Evolutionary conservation across 2,797 vertebrate genomes (phyloP).

Genomic region (Prunella strophiata): DNA sequence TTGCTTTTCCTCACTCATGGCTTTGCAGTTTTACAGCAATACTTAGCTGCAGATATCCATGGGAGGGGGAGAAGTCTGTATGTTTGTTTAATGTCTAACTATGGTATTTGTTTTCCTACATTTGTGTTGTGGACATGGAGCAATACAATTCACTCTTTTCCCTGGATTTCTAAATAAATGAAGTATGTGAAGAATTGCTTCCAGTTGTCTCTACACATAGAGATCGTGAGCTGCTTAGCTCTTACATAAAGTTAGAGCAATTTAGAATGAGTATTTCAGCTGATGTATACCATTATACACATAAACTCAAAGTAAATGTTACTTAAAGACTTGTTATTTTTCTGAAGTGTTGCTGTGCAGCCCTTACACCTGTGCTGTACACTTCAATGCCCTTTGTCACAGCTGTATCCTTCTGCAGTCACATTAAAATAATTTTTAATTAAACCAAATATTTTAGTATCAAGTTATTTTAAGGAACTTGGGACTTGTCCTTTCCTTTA

Average conservation of each 20-base stretch:
- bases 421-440: background rate
- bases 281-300: background rate
- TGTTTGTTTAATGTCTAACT: background rate
- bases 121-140: background rate
- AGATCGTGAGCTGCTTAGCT: background rate
- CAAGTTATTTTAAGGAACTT: background rate
- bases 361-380: background rate
- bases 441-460: background rate
- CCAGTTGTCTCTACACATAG: background rate
- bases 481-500: background rate
- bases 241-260: background rate
- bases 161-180: background rate
- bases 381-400: background rate
- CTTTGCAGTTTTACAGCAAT: background rate
- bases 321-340: background rate
- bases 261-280: background rate
- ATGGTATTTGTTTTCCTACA: background rate
- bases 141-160: background rate
- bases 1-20: background rate
- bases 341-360: background rate
- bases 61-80: background rate
- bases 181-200: background rate
- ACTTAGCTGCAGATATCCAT: background rate
- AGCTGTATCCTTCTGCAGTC: background rate
- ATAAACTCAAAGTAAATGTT: background rate